Evolutionary conservation across 2,113 vertebrate species (phyloP).

Genomic region (Madoqua kirkii): DNA sequence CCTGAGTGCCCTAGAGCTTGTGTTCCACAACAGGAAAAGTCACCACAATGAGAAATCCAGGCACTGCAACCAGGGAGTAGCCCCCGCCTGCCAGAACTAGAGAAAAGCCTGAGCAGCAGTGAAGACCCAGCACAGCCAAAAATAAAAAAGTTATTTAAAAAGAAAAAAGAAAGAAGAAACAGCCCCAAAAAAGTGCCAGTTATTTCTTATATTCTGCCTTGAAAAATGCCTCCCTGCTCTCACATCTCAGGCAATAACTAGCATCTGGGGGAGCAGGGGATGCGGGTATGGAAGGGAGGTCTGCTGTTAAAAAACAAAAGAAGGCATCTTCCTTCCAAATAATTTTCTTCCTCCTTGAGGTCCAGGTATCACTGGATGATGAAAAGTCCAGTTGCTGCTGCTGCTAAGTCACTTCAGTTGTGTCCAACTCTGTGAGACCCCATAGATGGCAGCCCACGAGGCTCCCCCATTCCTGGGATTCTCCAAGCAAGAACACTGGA

Average conservation of each 20-base stretch:
- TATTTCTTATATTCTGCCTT: background rate
- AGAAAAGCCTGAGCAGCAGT: background rate
- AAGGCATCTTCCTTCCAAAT: background rate
- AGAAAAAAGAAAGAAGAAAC: background rate
- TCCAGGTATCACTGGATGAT: background rate
- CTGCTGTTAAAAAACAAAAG: background rate
- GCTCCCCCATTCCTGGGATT: background rate
- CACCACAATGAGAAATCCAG: background rate
- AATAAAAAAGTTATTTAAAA: too few relatives aligned
- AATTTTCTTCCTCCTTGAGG: conserved; percentile 29
- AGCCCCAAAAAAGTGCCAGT: background rate
- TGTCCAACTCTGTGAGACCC: background rate
- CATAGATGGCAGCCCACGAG: background rate
- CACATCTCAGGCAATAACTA: background rate
- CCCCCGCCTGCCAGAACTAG: background rate
- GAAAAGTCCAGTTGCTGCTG: conserved; percentile 5
- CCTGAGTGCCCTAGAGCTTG: background rate
- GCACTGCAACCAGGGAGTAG: background rate
- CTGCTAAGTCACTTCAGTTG: accelerated
- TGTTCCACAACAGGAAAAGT: background rate
- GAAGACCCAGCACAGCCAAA: background rate
- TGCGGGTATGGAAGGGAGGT: background rate
- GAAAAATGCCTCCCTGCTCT: conserved; percentile 20
- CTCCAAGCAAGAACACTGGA: background rate
- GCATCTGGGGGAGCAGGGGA: background rate